Percentiles rank a stretch among this genome's conserved stretches.
phyloP scores from a whole-genome alignment of 2,888 invertebrate genomes.

The Acleris emargana region DNA sequence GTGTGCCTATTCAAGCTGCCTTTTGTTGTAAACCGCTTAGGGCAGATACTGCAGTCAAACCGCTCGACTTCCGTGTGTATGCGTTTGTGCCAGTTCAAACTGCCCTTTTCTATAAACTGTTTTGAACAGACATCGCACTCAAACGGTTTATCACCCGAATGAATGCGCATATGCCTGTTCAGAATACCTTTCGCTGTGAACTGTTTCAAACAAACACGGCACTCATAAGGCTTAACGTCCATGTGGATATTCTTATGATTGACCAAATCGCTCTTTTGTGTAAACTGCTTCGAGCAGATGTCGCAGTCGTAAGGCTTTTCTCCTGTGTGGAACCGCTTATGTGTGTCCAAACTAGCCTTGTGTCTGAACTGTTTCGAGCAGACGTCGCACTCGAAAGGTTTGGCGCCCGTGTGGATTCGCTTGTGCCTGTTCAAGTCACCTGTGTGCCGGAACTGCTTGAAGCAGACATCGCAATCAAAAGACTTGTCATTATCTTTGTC shows the following conservation, averaged over 20 bases:
- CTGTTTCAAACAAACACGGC: not conserved
- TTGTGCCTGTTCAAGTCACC: not conserved
- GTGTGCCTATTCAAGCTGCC: too few species aligned
- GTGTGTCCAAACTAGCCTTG: not conserved
- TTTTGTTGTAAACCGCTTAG: too few species aligned
- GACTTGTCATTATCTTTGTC: not conserved
- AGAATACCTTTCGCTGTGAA: not conserved
- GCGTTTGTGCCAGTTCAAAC: not conserved
- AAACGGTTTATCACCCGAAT: not conserved
- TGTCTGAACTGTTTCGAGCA: not conserved
- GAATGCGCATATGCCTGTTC: not conserved
- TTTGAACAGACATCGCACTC: not conserved
- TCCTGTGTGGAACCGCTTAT: not conserved
- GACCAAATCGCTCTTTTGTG: not conserved
- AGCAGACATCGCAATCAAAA: not conserved
- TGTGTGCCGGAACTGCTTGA: not conserved
- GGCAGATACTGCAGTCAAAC: too few species aligned
- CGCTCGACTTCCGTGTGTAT: not conserved
- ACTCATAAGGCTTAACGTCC: not conserved
- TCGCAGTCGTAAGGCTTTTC: slow-evolving; percentile 2
- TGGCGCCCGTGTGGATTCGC: not conserved
- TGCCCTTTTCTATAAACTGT: not conserved
- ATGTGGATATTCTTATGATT: not conserved
- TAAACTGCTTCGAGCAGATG: not conserved
- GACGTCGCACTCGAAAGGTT: not conserved